A percentile compares a stretch with the other conserved stretches of the same genome.
phyloP scores from a whole-genome alignment of 1,140 invertebrate genomes.

The Drosophila dunni region DNA sequence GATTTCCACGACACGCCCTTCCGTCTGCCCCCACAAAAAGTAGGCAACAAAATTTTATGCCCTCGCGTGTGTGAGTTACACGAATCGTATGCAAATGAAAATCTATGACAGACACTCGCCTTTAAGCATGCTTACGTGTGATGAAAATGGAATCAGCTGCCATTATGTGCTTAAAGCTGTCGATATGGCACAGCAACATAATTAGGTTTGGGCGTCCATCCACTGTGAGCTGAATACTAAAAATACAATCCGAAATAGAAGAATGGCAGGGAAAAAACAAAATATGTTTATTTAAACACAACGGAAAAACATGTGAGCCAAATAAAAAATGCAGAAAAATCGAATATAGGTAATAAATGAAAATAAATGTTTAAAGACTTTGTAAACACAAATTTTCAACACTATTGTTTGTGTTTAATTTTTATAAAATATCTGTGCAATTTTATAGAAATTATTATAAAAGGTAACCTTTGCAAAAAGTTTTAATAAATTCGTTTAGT shows the following conservation, averaged over 20 bases:
- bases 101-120: slow-evolving; percentile 29
- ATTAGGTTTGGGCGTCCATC: slow-evolving; percentile 17
- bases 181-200: slow-evolving; percentile 12
- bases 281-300: background rate
- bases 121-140: slow-evolving; percentile 17
- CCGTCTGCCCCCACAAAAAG: slow-evolving; percentile 34
- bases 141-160: slow-evolving; percentile 47
- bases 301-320: background rate
- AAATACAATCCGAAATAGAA: slow-evolving; percentile 3
- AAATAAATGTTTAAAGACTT: too few relatives aligned
- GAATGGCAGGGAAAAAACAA: slow-evolving; percentile 9
- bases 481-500: too few relatives aligned
- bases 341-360: too few relatives aligned
- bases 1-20: slow-evolving; percentile 49
- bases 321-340: background rate
- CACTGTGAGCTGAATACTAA: slow-evolving; percentile 10
- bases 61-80: slow-evolving; percentile 65
- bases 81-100: slow-evolving; percentile 59
- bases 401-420: too few relatives aligned
- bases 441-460: too few relatives aligned
- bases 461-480: too few relatives aligned
- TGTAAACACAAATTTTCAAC: too few relatives aligned
- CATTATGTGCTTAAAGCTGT: slow-evolving; percentile 35
- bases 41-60: slow-evolving; percentile 79
- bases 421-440: too few relatives aligned